These are phyloP conservation scores for Margaritifera margaritifera DNA, from an alignment of 2,888 invertebrate genomes.

Conservation along the genomic window DNA sequence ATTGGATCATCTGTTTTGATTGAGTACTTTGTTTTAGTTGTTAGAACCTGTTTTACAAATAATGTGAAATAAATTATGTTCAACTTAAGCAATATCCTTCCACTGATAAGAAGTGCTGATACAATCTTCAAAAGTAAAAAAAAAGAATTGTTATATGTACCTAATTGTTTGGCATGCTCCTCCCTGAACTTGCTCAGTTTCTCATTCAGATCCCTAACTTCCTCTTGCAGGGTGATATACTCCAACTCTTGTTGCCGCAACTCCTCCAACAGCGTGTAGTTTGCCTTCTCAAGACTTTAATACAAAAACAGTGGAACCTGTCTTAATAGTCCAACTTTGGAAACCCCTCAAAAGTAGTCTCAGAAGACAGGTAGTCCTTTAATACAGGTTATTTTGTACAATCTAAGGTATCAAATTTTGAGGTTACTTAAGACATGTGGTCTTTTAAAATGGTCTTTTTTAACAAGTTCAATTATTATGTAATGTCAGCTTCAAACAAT, in stretches of 20 bases:
- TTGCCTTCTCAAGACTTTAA: constrained; percentile 61
- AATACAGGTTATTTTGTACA: background rate
- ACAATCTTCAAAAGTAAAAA: background rate
- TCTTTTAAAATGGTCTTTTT: too few relatives aligned
- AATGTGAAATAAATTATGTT: too few relatives aligned
- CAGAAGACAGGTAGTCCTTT: background rate
- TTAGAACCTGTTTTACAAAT: too few relatives aligned
- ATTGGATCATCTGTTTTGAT: too few relatives aligned
- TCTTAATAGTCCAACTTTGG: background rate
- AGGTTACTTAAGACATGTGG: too few relatives aligned
- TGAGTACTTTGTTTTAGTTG: too few relatives aligned
- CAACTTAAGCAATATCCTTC: background rate
- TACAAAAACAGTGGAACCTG: background rate
- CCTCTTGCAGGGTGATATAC: constrained; percentile 58
- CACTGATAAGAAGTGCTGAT: background rate
- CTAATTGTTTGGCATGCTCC: constrained; percentile 62
- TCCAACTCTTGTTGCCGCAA: constrained; percentile 61
- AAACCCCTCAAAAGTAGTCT: background rate
- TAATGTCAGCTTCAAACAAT: too few relatives aligned
- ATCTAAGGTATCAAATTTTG: too few relatives aligned
- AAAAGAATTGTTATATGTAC: constrained; percentile 36
- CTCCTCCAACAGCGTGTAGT: constrained; percentile 54
- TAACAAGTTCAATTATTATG: too few relatives aligned
- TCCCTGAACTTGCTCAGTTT: constrained; percentile 61
- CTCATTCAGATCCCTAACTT: constrained; percentile 61